A percentile compares a stretch with the other conserved stretches of the same genome.
phyloP scores from a whole-genome alignment of 2,113 vertebrate species.

The Noctilio leporinus region DNA sequence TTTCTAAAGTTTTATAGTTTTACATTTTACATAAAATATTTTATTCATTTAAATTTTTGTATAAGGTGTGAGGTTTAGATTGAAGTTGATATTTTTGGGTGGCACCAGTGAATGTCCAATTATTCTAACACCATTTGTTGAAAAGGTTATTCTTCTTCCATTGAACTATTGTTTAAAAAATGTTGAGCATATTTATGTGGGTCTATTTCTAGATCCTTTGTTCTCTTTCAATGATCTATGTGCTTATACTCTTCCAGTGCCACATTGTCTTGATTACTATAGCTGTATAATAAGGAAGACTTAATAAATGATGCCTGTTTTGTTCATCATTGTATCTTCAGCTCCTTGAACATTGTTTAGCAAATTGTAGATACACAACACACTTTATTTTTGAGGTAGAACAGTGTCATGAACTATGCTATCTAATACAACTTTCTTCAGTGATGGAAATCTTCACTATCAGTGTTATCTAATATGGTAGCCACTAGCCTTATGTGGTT shows the following conservation, averaged over 20 bases:
- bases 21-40: neutral
- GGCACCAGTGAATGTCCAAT: neutral
- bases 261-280: neutral
- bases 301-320: neutral
- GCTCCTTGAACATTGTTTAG: neutral
- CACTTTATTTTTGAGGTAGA: neutral
- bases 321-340: neutral
- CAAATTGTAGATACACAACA: neutral
- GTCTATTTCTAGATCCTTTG: neutral
- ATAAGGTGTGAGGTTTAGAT: neutral
- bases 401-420: neutral
- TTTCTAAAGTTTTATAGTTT: neutral
- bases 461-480: neutral
- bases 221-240: neutral
- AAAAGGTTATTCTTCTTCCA: neutral
- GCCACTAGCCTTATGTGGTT: neutral
- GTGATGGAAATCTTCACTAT: neutral
- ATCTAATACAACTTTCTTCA: neutral
- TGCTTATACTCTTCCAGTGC: neutral
- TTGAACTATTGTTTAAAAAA: neutral
- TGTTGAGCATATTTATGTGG: neutral
- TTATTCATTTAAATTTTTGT: neutral
- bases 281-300: neutral
- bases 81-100: neutral
- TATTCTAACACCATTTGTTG: neutral